A percentile compares a stretch with the other conserved stretches of the same genome.
These are phyloP conservation scores for Notolabrus celidotus DNA, from an alignment of 2,797 vertebrate species.

Conservation along the genomic window DNA sequence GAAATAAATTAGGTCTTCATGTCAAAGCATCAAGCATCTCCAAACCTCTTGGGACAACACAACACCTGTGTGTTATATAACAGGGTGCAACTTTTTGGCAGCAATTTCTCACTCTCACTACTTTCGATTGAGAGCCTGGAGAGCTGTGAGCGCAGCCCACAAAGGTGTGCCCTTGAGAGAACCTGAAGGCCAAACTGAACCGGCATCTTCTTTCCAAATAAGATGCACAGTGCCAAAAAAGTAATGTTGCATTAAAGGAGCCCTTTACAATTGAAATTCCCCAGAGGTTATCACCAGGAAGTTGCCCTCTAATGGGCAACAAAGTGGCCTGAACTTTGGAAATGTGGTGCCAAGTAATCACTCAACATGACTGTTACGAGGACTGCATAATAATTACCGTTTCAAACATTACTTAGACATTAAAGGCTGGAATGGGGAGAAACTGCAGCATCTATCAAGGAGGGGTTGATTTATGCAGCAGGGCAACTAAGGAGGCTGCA, in stretches of 20 bases:
- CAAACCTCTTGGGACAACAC: background rate
- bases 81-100: background rate
- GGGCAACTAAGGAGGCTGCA: background rate
- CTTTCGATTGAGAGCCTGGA: background rate
- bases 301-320: background rate
- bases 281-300: background rate
- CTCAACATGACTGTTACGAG: background rate
- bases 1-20: background rate
- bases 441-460: background rate
- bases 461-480: background rate
- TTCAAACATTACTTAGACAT: background rate
- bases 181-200: constrained; percentile 7
- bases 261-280: constrained; percentile 2
- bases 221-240: background rate
- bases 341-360: background rate
- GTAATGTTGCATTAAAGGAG: background rate
- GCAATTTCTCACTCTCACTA: background rate
- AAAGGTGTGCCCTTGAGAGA: background rate
- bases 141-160: background rate
- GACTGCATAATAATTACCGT: background rate
- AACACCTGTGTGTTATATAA: constrained; percentile 6
- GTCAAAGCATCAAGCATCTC: background rate
- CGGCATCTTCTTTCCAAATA: background rate
- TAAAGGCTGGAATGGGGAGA: background rate
- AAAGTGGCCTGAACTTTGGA: background rate